These are phyloP conservation scores for Bombus consobrinus DNA, from an alignment of 1,140 invertebrate species.

Conservation along the genomic window DNA sequence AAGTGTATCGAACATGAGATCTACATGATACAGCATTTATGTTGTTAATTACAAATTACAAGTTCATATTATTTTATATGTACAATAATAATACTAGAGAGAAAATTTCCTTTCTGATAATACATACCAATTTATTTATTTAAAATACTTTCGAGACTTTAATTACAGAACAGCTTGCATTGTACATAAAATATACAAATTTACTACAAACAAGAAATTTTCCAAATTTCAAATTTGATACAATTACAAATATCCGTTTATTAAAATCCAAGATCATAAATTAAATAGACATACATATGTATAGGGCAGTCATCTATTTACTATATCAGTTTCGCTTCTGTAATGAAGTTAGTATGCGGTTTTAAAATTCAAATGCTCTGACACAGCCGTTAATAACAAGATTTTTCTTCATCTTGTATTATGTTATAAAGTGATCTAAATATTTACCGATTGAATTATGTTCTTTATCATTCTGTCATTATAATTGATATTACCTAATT, in stretches of 20 bases:
- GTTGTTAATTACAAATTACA: too few species aligned
- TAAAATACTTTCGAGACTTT: background rate
- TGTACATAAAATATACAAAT: background rate
- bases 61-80: too few species aligned
- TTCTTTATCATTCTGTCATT: background rate
- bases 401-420: background rate
- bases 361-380: slow-evolving; percentile 41
- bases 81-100: too few species aligned
- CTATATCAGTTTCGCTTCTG: background rate
- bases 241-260: too few species aligned
- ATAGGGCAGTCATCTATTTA: background rate
- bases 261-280: too few species aligned
- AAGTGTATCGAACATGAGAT: too few species aligned
- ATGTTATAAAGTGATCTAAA: background rate
- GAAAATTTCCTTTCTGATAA: too few species aligned
- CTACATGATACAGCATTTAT: too few species aligned
- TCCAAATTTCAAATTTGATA: background rate
- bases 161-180: background rate
- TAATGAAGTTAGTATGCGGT: background rate
- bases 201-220: background rate
- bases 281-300: background rate
- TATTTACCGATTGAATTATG: background rate
- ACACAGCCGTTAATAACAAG: background rate
- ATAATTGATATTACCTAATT: background rate
- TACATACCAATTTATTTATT: background rate